Base-by-base conservation (phyloP, 2,888 invertebrate genomes). In the Tortricodes alternella region DNA sequence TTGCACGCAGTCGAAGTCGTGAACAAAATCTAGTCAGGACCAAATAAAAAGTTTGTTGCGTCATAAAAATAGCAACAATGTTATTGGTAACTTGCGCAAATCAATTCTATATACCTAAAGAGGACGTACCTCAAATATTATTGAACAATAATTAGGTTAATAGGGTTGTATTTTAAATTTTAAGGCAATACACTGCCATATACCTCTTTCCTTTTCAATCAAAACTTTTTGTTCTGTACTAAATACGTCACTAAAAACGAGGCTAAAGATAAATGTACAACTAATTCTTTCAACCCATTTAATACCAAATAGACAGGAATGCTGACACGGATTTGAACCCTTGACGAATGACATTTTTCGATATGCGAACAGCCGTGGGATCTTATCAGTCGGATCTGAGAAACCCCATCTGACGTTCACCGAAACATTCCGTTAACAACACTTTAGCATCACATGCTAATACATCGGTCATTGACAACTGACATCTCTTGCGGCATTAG, bases 321-420 rank as follows among this genome's bases (percentile, higher is more conserved):
- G 57, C 52, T 29, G 24, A 27, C 32, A 34, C 46, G 39, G 51
- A 48, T 51, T 52, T 57, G 34, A 48, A 38, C 44, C 27, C 24
- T 39, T 58, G 53, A 50, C 51, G 46, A 56, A 48, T 58, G 59
- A 56, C 59, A 59, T 48, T 58, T 41, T 53, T 58, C 49, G 50
- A 58, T 60, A 60, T 43, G 58, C 55, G 56, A 59, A 55, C 61
- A 59, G 55, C 56, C 61, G 61, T 61, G 61, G 59, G 61, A 60
- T 38, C 53, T 61, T 61, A 61, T 61, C 61, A 27, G 53, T 32
- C 46, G 44, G 50, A 61, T 58, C 61, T 57, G 48, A 57, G 56
- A 21, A 53, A 55, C 41, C 48, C 48, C 43, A 51, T 38, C 41
- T 57, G 56, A 43, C 57, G 57, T 56, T 60, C 57, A 41, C 46